Base-by-base conservation (phyloP, 2,888 invertebrate genomes). In the Polyommatus icarus region DNA sequence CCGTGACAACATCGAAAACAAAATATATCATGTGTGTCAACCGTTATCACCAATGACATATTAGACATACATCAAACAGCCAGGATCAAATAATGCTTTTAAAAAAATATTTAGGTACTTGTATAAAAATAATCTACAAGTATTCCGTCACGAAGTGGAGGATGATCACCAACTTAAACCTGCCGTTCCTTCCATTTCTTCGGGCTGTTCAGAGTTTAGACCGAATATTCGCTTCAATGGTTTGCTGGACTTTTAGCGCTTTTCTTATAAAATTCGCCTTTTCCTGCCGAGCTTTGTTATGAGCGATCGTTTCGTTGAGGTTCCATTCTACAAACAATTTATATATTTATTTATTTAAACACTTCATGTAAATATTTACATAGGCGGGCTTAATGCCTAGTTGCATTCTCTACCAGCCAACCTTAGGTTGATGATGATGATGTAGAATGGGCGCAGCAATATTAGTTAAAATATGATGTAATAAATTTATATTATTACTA, bases 251-350 rank as follows among this genome's bases (percentile, higher is more conserved):
- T 61, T 61, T 61, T 61, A 61, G 29, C 6, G 67, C 18, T 32
- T 32, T 67, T 15, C 10, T 67, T 67, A 67, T 67, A 32, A 67
- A 67, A 32, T 32, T 67, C 29, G 67, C 12, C 5, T 67, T 67
- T 32, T 67, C 29, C 67, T 67, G 67, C 29, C 67, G 67, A 32
- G 67, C 67, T 29, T 67, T 32, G 12, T 67, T 32, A 67, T 67
- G 32, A 29, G 67, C 29, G 67, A 67, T 32, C 29, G 29, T 67
- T 73, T 54, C 24, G 57, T 57, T 76, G 15, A 29, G n/a, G 32
- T 54, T 76, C 32, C 50, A 32, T 76, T n/a, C 32, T 76, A 57
- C 57, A 76, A 12, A n/a, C 24, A n/a, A 54, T 29, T 24, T 15
- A n/a, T n/a, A n/a, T n/a, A n/a, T 24, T 24, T 24, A 24, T 24